Conservation (phyloP, 2,797 vertebrate genomes). For the Catamblyrhynchus diadema region DNA sequence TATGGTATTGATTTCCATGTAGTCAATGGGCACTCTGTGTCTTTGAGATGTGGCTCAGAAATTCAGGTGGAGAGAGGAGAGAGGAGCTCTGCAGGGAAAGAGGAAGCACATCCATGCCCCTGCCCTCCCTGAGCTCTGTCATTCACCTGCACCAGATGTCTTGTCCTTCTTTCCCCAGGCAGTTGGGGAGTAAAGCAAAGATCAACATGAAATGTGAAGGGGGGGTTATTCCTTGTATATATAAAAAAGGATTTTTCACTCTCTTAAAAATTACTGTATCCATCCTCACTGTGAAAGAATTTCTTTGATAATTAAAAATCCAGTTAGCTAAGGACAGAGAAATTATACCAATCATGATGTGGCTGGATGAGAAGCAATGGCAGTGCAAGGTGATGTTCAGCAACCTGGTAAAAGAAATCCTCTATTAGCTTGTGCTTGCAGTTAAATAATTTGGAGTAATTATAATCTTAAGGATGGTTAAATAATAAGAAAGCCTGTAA, state of each 20-base stretch:
- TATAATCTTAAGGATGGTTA: background rate
- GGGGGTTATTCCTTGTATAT: background rate
- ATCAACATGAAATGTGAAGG: background rate
- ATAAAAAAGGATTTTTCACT: background rate
- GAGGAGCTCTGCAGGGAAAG: background rate
- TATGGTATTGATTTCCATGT: background rate
- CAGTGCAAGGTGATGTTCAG: background rate
- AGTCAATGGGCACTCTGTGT: background rate
- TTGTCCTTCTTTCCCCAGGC: background rate
- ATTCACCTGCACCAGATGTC: background rate
- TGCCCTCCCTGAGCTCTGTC: background rate
- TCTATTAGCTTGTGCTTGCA: background rate
- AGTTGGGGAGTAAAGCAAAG: background rate
- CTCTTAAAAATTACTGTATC: background rate
- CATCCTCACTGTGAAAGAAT: background rate
- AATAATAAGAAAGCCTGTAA: background rate
- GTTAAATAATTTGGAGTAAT: background rate
- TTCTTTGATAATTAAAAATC: background rate
- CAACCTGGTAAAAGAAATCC: background rate
- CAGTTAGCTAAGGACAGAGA: background rate
- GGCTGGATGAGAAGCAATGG: background rate
- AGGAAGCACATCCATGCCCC: fast-evolving
- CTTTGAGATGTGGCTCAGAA: background rate
- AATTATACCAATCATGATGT: background rate
- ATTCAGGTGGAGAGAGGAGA: background rate